A percentile compares a stretch with the other conserved stretches of the same genome.
phyloP scores from a whole-genome alignment of 2,113 vertebrate genomes.

The Lepisosteus oculatus region DNA sequence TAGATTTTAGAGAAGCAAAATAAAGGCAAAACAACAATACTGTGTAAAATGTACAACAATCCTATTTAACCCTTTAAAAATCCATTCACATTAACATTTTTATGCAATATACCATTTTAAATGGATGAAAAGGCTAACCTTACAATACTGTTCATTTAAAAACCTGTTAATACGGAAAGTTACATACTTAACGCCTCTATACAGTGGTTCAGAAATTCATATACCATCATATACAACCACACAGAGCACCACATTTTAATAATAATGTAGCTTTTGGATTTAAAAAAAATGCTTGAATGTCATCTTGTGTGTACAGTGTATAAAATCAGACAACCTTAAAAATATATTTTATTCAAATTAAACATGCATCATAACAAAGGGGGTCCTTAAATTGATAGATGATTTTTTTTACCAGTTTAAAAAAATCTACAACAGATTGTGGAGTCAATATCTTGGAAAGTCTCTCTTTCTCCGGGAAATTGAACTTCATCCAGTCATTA shows the following conservation, averaged over 20 bases:
- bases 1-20: constrained; percentile 24
- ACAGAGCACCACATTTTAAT: constrained; percentile 19
- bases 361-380: constrained; percentile 23
- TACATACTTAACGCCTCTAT: constrained; percentile 12
- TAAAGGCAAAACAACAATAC: constrained; percentile 22
- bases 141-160: constrained; percentile 3
- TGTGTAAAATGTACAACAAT: constrained; percentile 36
- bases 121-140: constrained; percentile 13
- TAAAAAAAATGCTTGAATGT: constrained; percentile 24
- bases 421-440: constrained; percentile 38
- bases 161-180: constrained; percentile 9
- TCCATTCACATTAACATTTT: neutral
- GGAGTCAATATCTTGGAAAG: constrained; percentile 10
- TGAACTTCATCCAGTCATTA: constrained; percentile 73
- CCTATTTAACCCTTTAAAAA: constrained; percentile 8
- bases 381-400: constrained; percentile 26
- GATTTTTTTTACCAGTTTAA: constrained; percentile 26
- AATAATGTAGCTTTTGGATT: constrained; percentile 32
- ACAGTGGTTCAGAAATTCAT: constrained; percentile 22
- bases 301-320: constrained; percentile 35
- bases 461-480: neutral
- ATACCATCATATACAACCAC: constrained; percentile 18
- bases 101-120: neutral
- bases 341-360: constrained; percentile 42
- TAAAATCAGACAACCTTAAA: constrained; percentile 38